Evolutionary conservation across 2,888 invertebrate species (phyloP).

Genomic region (Tineola bisselliella): DNA sequence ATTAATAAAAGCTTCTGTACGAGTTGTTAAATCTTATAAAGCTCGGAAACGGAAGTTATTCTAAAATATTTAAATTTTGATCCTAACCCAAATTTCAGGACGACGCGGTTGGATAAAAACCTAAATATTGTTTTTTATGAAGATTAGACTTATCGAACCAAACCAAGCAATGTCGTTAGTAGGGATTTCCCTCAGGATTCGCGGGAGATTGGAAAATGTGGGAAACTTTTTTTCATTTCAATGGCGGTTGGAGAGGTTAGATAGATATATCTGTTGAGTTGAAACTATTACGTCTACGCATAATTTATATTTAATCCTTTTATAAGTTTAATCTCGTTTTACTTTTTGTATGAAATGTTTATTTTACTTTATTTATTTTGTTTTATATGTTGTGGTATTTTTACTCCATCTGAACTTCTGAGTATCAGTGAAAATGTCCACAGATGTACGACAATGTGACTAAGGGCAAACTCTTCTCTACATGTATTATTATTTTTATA

Average conservation of each 20-base stretch:
- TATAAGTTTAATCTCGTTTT: not conserved
- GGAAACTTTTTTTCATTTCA: constrained; percentile 9
- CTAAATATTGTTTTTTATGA: constrained; percentile 11
- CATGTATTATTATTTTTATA: too few relatives aligned
- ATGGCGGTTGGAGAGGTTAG: not conserved
- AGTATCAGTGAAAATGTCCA: too few relatives aligned
- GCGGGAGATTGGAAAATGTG: constrained; percentile 7
- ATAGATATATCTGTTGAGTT: constrained; percentile 1
- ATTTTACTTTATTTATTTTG: too few relatives aligned
- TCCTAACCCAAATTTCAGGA: not conserved
- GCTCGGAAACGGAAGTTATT: not conserved
- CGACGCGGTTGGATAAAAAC: constrained; percentile 2
- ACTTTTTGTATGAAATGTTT: too few relatives aligned
- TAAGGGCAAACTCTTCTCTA: too few relatives aligned
- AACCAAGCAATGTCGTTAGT: constrained; percentile 10
- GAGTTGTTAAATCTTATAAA: not conserved
- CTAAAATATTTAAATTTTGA: constrained; percentile 4
- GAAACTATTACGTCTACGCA: not conserved
- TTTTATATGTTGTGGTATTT: too few relatives aligned
- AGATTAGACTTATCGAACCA: constrained; percentile 9
- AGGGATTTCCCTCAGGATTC: constrained; percentile 8
- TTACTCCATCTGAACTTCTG: too few relatives aligned
- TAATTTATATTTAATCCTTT: not conserved
- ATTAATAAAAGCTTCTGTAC: not conserved
- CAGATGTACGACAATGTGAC: too few relatives aligned